Percentiles rank a stretch among this genome's conserved stretches.
Evolutionary conservation across 2,113 vertebrate genomes (phyloP).

Genomic region (Herpetotheres cachinnans): DNA sequence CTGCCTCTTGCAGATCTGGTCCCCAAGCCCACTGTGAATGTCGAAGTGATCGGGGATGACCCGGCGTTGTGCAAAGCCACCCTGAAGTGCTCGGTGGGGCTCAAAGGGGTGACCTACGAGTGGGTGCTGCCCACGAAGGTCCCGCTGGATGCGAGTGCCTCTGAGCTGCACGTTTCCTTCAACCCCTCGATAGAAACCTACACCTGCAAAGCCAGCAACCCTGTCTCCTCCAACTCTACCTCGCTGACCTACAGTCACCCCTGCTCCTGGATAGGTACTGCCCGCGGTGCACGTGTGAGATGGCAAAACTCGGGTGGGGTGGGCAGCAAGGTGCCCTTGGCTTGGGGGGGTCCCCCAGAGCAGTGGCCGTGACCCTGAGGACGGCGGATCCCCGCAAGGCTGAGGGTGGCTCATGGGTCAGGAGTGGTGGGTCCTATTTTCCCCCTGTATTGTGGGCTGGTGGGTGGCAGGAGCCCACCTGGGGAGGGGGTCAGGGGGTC

Average conservation of each 20-base stretch:
- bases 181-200: accelerated
- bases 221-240: not conserved
- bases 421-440: not conserved
- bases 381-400: too few relatives aligned
- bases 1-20: not conserved
- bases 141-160: accelerated
- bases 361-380: not conserved
- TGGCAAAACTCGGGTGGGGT: not conserved
- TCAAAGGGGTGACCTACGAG: not conserved
- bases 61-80: accelerated
- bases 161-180: accelerated
- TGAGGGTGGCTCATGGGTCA: not conserved
- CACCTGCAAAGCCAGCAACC: not conserved
- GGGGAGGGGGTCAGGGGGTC: accelerated
- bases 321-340: not conserved
- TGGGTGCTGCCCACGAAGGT: accelerated
- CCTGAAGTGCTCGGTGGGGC: not conserved
- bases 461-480: not conserved
- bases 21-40: not conserved
- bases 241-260: not conserved
- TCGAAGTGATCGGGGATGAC: accelerated
- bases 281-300: accelerated
- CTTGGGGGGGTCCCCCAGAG: not conserved
- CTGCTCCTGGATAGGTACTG: not conserved
- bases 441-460: not conserved